Evolutionary conservation across 2,797 vertebrate genomes (phyloP).

Genomic region (Rhincodon typus): DNA sequence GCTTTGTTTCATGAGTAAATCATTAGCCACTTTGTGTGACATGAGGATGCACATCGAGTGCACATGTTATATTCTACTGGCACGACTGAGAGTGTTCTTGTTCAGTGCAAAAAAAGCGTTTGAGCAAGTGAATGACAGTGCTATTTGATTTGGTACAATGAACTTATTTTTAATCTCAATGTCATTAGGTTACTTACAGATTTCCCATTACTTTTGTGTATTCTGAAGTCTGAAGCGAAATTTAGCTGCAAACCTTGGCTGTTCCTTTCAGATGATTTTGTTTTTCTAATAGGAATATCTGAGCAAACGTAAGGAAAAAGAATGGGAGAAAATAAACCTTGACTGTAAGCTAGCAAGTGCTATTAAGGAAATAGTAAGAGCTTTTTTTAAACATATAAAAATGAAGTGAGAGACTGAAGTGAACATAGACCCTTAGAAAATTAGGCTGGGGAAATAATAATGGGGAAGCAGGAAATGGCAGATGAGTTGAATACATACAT

Average conservation of each 20-base stretch:
- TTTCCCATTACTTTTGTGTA: background rate
- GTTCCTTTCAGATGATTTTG: background rate
- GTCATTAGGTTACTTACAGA: background rate
- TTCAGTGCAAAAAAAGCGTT: background rate
- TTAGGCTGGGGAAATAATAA: too few relatives aligned
- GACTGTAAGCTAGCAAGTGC: too few relatives aligned
- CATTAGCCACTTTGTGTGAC: background rate
- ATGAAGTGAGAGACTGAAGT: too few relatives aligned
- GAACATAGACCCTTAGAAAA: too few relatives aligned
- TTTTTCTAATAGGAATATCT: background rate
- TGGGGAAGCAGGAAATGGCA: too few relatives aligned
- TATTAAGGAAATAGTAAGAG: too few relatives aligned
- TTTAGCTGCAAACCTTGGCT: background rate
- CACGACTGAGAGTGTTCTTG: background rate
- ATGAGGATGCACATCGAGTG: background rate
- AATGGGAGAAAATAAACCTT: too few relatives aligned
- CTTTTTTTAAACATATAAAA: too few relatives aligned
- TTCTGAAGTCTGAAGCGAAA: background rate
- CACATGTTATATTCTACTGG: background rate
- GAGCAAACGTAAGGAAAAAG: background rate
- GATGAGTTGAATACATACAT: too few relatives aligned
- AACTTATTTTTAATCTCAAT: background rate
- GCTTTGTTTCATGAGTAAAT: background rate
- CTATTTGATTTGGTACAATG: background rate
- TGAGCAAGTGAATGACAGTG: background rate